phyloP scores from a whole-genome alignment of 2,888 invertebrate genomes.

The Panorpa germanica region DNA sequence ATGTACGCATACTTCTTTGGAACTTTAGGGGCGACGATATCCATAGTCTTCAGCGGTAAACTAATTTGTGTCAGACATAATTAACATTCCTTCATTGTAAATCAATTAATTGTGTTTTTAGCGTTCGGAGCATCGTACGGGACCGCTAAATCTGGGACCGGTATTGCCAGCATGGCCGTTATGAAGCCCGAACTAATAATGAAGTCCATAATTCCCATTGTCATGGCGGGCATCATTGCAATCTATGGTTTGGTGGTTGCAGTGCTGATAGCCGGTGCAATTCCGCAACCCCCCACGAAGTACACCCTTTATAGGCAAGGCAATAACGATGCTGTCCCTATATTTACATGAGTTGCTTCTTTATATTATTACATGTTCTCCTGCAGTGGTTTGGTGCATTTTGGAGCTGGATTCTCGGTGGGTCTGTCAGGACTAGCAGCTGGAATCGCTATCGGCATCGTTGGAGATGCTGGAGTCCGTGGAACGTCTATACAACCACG shows the following conservation, averaged over 20 bases:
- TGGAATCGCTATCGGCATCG: constrained; percentile 98
- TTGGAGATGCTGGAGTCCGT: constrained; percentile 97
- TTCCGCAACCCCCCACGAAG: no score
- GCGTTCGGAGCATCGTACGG: constrained; percentile 99
- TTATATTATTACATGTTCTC: no score
- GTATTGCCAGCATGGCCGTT: constrained; percentile 99
- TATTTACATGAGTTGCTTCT: no score
- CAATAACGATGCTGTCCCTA: no score
- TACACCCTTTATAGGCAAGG: no score
- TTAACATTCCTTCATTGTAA: no score
- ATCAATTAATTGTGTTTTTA: no score
- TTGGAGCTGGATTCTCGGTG: constrained; percentile 93
- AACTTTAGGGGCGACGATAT: constrained; percentile 98
- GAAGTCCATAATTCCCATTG: constrained; percentile 99
- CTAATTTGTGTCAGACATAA: constrained; percentile 30
- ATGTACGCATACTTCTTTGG: constrained; percentile 99
- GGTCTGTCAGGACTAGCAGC: constrained; percentile 96
- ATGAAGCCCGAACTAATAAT: constrained; percentile 99
- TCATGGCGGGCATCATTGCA: constrained; percentile 99
- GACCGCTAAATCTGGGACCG: constrained; percentile 98
- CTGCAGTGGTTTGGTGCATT: constrained; percentile 88
- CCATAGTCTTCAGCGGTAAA: constrained; percentile 99
- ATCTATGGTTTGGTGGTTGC: constrained; percentile 99
- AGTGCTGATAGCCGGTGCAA: constrained; percentile 91
- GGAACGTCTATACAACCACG: constrained; percentile 99